Evolutionary conservation across 2,113 vertebrate genomes (phyloP), one percentile per base, ranked within the genome.

Genomic region (Eolophus roseicapilla): DNA sequence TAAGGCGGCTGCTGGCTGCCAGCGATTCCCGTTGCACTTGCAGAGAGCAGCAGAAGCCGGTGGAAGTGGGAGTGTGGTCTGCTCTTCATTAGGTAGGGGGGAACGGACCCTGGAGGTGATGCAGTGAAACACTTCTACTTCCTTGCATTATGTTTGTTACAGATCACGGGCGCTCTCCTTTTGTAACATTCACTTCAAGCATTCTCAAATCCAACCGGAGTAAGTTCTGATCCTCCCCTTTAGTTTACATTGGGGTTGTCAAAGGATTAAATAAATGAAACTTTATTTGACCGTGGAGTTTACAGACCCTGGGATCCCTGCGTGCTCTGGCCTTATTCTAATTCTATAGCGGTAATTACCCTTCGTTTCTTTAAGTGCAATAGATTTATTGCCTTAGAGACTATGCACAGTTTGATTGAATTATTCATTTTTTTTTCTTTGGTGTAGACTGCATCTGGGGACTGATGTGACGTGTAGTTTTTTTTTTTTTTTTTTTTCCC

Each of bases 351-450:
- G 92, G 97, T 98, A 98, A 98, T 98, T 98, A 97, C 97, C 95
- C 97, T 97, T 97, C 97, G 95, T 98, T 98, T 97, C 97, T 98
- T 98, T 97, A 98, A 98, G 98, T 98, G 98, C 95, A 97, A 97
- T 97, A 98, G 97, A 97, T 98, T 98, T 98, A 98, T 98, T 98
- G 98, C 98, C 98, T 98, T 97, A 97, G 98, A 99, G 98, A 98
- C 98, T 97, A 97, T 97, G 97, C 97, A 98, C 98, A 98, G 97
- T 98, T 98, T 98, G 98, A 98, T 97, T 98, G 98, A 99, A 98
- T 98, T 98, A 99, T 98, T 98, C 97, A 98, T 98, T 98, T 98
- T 98, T 98, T 97, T 98, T 98, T 98, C 95, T 98, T 98, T 98
- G 98, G 98, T 98, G 98, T 98, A 98, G 98, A 97, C 98, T 98